phyloP scores from a whole-genome alignment of 2,113 vertebrate genomes.

The Rynchops niger region DNA sequence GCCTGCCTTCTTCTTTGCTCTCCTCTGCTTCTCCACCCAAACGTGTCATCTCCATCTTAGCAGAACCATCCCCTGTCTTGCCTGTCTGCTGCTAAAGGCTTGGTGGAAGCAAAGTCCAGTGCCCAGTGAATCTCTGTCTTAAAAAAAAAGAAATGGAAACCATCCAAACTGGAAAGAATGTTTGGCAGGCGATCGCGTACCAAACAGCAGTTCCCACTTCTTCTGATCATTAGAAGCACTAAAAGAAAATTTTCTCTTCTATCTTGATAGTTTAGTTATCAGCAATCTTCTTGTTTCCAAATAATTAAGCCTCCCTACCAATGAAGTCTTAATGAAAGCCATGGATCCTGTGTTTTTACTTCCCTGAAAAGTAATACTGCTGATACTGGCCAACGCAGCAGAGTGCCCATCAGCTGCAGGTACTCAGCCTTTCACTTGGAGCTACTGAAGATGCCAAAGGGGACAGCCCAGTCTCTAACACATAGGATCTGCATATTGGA shows the following conservation, averaged over 20 bases:
- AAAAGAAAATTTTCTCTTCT: neutral
- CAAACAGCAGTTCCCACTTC: conserved; percentile 26
- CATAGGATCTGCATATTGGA: rapidly evolving
- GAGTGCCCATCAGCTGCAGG: neutral
- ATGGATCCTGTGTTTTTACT: neutral
- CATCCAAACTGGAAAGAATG: conserved; percentile 15
- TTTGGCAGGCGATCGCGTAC: neutral
- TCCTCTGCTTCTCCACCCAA: neutral
- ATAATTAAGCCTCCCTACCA: neutral
- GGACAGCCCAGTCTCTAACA: neutral
- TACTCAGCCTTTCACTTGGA: neutral
- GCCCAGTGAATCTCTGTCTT: neutral
- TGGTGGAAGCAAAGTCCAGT: neutral
- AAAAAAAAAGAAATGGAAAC: neutral
- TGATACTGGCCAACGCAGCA: neutral
- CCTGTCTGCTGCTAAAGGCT: neutral
- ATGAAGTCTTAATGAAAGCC: neutral
- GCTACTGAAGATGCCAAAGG: neutral
- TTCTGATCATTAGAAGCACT: conserved; percentile 3
- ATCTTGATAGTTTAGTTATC: conserved; percentile 3
- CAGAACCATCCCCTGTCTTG: neutral
- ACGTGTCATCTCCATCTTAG: neutral
- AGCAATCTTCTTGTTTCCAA: conserved; percentile 2
- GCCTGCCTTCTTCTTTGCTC: neutral
- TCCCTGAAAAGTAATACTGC: neutral